Evolutionary conservation across 1,140 invertebrate species (phyloP), one percentile per base, ranked within the genome.

Genomic region (Teleogryllus occipitalis): DNA sequence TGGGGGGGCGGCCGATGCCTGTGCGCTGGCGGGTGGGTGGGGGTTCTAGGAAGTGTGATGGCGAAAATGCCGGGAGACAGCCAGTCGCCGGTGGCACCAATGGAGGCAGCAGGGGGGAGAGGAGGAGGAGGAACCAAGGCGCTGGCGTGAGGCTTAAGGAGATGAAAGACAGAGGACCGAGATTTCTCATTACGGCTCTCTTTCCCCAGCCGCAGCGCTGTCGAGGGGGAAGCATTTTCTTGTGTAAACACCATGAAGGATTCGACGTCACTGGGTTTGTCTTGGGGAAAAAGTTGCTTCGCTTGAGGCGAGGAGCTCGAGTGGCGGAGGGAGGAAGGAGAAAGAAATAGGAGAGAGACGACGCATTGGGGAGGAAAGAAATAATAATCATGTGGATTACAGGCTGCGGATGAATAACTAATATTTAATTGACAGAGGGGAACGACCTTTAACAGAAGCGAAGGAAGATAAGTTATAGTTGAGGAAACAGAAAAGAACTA

Each of bases 231-330:
- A 65, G 54, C 54, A 65, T 65, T 65, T 65, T 65, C 54, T 65
- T 65, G 54, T 65, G 54, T 65, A 65, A 65, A 65, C 54, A 65
- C 54, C 54, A 65, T 65, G 54, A 65, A 65, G 18, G 54, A 65
- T 65, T 65, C 54, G 54, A 65, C 54, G 54, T 14, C 18, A 65
- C 54, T 65, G 54, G 18, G 54, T 65, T 65, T 65, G 54, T 39
- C 54, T 14, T 18, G 54, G 18, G 54, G 54, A 65, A 65, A 65
- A 65, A 65, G 54, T 65, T 65, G 54, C 54, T 10, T 65, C 18
- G 54, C 10, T 10, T 14, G 54, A 10, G 10, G 54, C 54, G 54
- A 10, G 10, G 54, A 14, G 7, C 10, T 65, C 10, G 54, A 18
- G 18, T 10, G 18, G 54, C 10, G 54, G 54, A 65, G 18, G 54